Conservation (phyloP, 2,888 invertebrate species). For the Empis stercorea region DNA sequence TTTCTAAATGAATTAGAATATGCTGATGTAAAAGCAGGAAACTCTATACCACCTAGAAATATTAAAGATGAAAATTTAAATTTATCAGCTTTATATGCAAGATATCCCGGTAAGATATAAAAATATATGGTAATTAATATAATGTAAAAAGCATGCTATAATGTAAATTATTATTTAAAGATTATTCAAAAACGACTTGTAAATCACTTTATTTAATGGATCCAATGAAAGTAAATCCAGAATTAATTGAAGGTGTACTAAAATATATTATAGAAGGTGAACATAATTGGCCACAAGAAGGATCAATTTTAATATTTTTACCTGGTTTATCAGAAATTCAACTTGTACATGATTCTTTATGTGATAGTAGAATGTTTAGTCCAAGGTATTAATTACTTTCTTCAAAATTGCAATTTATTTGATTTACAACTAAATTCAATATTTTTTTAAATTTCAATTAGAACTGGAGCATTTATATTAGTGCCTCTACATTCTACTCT, state of each 20-base stretch:
- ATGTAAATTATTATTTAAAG: constrained; percentile 17
- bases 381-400: constrained; percentile 34
- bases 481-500: constrained; percentile 79
- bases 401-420: background rate
- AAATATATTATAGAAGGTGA: constrained; percentile 56
- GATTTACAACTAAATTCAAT: constrained; percentile 20
- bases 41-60: constrained; percentile 44
- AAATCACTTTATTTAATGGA: constrained; percentile 68
- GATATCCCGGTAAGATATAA: constrained; percentile 45
- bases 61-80: constrained; percentile 60
- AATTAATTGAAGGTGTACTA: constrained; percentile 58
- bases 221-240: constrained; percentile 62
- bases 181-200: constrained; percentile 48
- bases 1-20: constrained; percentile 52
- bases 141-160: background rate
- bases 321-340: constrained; percentile 72
- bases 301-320: constrained; percentile 67
- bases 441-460: too few species aligned
- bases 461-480: constrained; percentile 50
- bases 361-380: constrained; percentile 50
- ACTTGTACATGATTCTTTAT: constrained; percentile 52
- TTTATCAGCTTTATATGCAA: constrained; percentile 49
- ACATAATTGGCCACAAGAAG: constrained; percentile 41
- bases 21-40: constrained; percentile 44
- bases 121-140: too few species aligned